These are phyloP conservation scores for Eospalax fontanierii DNA, from an alignment of 2,797 vertebrate genomes.

Conservation along the genomic window DNA sequence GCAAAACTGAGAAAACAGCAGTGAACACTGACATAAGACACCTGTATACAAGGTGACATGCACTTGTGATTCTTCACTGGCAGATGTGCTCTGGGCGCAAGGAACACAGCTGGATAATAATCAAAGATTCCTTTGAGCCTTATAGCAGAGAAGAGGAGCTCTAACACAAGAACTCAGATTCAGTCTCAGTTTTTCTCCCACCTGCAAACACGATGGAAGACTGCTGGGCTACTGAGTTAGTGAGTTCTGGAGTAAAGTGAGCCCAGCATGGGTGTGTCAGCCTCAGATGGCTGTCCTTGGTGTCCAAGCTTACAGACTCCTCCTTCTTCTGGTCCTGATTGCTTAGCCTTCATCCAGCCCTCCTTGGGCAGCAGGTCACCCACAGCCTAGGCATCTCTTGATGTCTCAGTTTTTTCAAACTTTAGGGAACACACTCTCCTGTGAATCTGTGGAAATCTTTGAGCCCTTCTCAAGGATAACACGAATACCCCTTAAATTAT, in stretches of 20 bases:
- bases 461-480: background rate
- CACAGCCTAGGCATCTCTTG: background rate
- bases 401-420: background rate
- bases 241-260: background rate
- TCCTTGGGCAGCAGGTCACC: background rate
- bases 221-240: background rate
- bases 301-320: background rate
- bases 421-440: background rate
- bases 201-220: background rate
- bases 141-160: background rate
- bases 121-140: background rate
- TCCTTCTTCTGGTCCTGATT: background rate
- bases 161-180: background rate
- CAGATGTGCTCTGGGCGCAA: background rate
- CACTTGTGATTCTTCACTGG: background rate
- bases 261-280: background rate
- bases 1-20: background rate
- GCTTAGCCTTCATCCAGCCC: accelerated
- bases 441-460: background rate
- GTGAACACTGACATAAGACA: background rate
- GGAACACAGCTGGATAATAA: too few relatives aligned
- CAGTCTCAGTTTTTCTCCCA: background rate
- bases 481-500: background rate
- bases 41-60: background rate
- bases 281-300: background rate